Conservation (phyloP, 2,113 vertebrate species). For the Dendropsophus ebraccatus region DNA sequence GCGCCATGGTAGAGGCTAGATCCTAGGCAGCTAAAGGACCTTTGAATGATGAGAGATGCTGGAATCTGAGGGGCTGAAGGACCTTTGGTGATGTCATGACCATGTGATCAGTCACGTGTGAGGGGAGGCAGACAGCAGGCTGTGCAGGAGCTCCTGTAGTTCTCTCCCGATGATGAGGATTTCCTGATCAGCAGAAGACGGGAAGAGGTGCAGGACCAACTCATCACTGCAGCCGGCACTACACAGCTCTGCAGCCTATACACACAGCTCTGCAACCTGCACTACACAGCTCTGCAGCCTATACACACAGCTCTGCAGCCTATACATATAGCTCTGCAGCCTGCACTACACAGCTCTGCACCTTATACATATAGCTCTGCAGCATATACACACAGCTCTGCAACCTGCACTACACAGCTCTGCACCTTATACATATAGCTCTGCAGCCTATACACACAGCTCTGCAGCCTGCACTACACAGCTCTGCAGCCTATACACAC, state of each 20-base stretch:
- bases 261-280: too few species aligned
- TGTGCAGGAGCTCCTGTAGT: background rate
- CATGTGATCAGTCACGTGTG: background rate
- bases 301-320: too few species aligned
- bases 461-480: background rate
- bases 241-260: too few species aligned
- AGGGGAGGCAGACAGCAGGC: background rate
- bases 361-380: too few species aligned
- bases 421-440: background rate
- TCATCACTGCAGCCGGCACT: too few species aligned
- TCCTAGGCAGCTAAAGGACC: background rate
- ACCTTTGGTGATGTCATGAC: background rate
- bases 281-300: too few species aligned
- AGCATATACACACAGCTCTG: too few species aligned
- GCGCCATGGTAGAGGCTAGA: constrained; percentile 63
- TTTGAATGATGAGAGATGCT: background rate
- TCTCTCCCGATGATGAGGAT: too few species aligned
- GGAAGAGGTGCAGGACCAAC: too few species aligned
- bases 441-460: background rate
- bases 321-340: too few species aligned
- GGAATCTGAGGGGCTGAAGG: background rate
- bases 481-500: background rate
- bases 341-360: too few species aligned
- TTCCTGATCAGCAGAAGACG: too few species aligned
- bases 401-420: background rate